Evolutionary conservation across 2,113 vertebrate species (phyloP).

Genomic region (Carettochelys insculpta): DNA sequence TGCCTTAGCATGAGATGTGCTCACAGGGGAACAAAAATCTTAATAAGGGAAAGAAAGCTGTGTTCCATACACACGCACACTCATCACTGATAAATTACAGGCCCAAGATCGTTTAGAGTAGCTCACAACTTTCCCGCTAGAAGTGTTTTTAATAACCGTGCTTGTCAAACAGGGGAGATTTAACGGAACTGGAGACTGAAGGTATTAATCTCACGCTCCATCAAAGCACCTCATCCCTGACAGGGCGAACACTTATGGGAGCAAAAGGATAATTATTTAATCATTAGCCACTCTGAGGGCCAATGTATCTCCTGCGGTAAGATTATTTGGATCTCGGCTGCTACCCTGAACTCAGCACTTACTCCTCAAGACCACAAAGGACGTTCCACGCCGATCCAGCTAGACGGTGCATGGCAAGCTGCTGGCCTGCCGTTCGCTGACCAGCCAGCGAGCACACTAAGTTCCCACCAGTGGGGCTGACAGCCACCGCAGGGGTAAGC

Average conservation of each 20-base stretch:
- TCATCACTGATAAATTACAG: slow-evolving; percentile 39
- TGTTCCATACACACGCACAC: neutral
- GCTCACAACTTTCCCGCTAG: slow-evolving; percentile 2
- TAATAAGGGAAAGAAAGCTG: slow-evolving; percentile 10
- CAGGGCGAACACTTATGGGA: neutral
- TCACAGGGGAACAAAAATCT: slow-evolving; percentile 25
- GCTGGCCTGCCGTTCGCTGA: no score
- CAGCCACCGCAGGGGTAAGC: no score
- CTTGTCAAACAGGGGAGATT: slow-evolving; percentile 25
- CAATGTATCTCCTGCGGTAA: neutral
- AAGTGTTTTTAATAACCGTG: slow-evolving; percentile 46
- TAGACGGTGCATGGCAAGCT: neutral
- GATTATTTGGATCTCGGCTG: neutral
- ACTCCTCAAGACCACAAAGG: neutral
- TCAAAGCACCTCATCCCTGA: neutral
- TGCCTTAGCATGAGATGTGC: neutral
- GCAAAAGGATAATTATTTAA: slow-evolving; percentile 23
- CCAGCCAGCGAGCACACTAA: neutral
- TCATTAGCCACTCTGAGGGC: slow-evolving; percentile 22
- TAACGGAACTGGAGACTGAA: slow-evolving; percentile 25
- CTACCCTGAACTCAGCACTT: neutral
- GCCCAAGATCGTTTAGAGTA: slow-evolving; percentile 10
- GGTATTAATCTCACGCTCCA: slow-evolving; percentile 23
- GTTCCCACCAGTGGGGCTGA: no score
- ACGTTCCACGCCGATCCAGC: neutral